Evolutionary conservation across 2,797 vertebrate species (phyloP).

Genomic region (Chaetophractus vellerosus): DNA sequence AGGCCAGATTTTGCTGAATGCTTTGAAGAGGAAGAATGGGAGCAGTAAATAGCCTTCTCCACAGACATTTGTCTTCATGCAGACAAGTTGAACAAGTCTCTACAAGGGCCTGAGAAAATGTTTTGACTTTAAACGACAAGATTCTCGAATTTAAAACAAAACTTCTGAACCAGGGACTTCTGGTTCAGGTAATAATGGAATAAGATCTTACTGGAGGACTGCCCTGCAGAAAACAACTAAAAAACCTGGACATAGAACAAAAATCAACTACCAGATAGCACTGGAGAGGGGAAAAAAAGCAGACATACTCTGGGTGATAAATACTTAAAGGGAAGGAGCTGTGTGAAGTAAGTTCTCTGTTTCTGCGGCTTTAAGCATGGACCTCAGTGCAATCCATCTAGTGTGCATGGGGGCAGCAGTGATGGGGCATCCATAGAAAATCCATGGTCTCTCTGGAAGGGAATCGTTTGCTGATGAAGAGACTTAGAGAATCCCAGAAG

Average conservation of each 20-base stretch:
- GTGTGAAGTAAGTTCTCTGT: background rate
- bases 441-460: background rate
- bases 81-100: conserved; percentile 34
- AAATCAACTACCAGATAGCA: conserved; percentile 1
- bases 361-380: background rate
- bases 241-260: conserved; percentile 3
- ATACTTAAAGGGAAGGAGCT: background rate
- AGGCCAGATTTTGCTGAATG: background rate
- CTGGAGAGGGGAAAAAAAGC: background rate
- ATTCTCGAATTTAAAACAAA: conserved; percentile 59
- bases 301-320: background rate
- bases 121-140: conserved; percentile 32
- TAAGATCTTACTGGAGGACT: background rate
- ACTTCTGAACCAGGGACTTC: background rate
- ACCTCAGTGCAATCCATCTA: background rate
- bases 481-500: background rate
- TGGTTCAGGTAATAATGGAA: conserved; percentile 28
- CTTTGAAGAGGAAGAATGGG: conserved; percentile 43
- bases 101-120: background rate
- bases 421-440: conserved; percentile 24
- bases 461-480: background rate
- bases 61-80: background rate
- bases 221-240: background rate
- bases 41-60: background rate
- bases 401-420: background rate